Evolutionary conservation across 2,888 invertebrate species (phyloP).

Genomic region (Microchrysa polita): DNA sequence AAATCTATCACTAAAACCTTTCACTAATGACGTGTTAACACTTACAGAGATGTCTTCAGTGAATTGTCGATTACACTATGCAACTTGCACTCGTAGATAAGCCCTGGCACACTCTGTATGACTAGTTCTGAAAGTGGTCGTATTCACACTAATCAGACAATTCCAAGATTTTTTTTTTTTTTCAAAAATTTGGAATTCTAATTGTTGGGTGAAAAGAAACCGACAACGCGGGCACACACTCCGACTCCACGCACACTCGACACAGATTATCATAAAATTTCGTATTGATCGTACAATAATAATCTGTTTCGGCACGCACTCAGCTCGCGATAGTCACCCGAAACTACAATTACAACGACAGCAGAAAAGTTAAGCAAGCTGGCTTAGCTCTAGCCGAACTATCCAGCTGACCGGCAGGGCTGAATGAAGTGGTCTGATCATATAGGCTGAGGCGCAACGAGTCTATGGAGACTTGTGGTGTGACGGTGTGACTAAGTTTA

Average conservation of each 20-base stretch:
- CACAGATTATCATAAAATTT: too few relatives aligned
- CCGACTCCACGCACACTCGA: too few relatives aligned
- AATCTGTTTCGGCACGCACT: too few relatives aligned
- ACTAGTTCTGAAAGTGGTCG: too few relatives aligned
- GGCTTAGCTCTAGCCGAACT: background rate
- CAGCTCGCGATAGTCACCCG: background rate
- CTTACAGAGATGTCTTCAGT: too few relatives aligned
- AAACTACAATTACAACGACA: background rate
- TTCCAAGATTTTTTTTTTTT: background rate
- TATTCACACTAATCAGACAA: background rate
- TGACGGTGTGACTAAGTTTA: conserved; percentile 3
- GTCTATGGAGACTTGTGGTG: conserved; percentile 8
- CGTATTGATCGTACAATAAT: too few relatives aligned
- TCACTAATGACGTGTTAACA: too few relatives aligned
- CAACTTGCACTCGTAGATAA: background rate
- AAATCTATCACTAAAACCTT: too few relatives aligned
- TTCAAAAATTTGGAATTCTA: too few relatives aligned
- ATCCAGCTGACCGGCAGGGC: background rate
- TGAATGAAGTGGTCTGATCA: conserved; percentile 1
- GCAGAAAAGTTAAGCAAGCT: background rate
- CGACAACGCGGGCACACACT: too few relatives aligned
- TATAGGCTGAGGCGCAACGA: conserved; percentile 12
- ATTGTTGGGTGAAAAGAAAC: too few relatives aligned
- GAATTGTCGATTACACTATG: background rate
- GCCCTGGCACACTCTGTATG: background rate